Conservation (phyloP, 1,140 invertebrate genomes). For the Cydia amplana region DNA sequence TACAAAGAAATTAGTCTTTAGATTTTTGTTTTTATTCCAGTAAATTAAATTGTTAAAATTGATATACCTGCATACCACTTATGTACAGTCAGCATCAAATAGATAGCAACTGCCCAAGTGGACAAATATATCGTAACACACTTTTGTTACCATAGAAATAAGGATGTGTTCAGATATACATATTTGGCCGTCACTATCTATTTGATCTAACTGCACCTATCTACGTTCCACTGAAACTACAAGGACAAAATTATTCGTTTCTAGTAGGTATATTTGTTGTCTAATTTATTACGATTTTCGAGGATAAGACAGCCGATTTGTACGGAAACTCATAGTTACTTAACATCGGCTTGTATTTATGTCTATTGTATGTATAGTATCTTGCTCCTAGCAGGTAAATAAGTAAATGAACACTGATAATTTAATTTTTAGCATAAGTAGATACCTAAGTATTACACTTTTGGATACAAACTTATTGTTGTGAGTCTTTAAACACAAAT, state of each 20-base stretch:
- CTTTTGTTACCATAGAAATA: no score
- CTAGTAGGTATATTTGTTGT: conserved; percentile 5
- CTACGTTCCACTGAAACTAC: background rate
- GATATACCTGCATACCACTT: background rate
- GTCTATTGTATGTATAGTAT: conserved; percentile 42
- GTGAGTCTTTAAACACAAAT: conserved; percentile 64
- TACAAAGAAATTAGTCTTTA: conserved; percentile 33
- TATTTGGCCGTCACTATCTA: background rate
- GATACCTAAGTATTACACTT: conserved; percentile 57
- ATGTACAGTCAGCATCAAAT: no score
- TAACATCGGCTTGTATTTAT: conserved; percentile 33
- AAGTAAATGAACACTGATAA: conserved; percentile 46
- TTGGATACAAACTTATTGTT: conserved; percentile 65
- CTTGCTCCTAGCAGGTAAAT: conserved; percentile 37
- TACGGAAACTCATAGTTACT: background rate
- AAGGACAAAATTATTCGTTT: background rate
- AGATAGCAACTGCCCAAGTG: no score
- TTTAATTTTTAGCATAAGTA: conserved; percentile 57
- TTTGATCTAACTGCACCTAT: background rate
- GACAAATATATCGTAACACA: no score
- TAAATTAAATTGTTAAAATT: background rate
- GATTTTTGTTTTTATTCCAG: background rate
- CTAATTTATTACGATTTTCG: background rate
- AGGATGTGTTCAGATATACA: no score
- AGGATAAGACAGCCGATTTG: background rate